Evolutionary conservation across 2,888 invertebrate genomes (phyloP), one percentile per base, ranked within the genome.

Genomic region (Drosophila formosana): DNA sequence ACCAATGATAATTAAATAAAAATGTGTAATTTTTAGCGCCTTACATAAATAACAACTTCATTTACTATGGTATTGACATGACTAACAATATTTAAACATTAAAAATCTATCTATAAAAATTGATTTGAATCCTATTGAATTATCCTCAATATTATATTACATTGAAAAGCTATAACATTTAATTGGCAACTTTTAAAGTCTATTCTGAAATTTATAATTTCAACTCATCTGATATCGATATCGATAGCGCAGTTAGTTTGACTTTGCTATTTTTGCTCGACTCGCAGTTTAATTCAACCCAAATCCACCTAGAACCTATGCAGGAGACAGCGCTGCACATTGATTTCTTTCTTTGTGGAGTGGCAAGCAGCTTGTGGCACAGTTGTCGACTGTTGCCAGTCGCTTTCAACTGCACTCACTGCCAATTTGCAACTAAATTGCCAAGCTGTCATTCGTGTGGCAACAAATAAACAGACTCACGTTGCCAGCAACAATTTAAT

Each of bases 341-440:
- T 78, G 77, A 71, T 63, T 71, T 65, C 75, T 62, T 68, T 68
- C 39, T 8, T 52, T 56, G 58, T 37, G 11, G 66, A 28, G 34
- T 43, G 55, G 23, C 43, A 28, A 53, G 39, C 65, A 74, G 63
- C 75, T 73, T 65, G 69, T 66, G 72, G 70, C 50, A 11, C 4
- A 37, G 4, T 78, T 78, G 71, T 77, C 69, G 61, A 66, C 69
- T 76, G 79, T 66, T 76, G 66, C 65, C 57, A 50, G 65, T 55
- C 60, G 62, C 75, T 65, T 69, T 70, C 71, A 73, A 65, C 75
- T 75, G 53, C 84, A 82, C 70, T 82, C 77, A 70, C 68, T 80
- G 70, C 78, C 85, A 82, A 83, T 85, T 85, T 82, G 80, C 78
- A 80, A 80, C 80, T 74, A 78, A 80, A 85, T 82, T 82, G 78